Conservation (phyloP, 2,888 invertebrate species). For the Pogonocherus hispidulus region DNA sequence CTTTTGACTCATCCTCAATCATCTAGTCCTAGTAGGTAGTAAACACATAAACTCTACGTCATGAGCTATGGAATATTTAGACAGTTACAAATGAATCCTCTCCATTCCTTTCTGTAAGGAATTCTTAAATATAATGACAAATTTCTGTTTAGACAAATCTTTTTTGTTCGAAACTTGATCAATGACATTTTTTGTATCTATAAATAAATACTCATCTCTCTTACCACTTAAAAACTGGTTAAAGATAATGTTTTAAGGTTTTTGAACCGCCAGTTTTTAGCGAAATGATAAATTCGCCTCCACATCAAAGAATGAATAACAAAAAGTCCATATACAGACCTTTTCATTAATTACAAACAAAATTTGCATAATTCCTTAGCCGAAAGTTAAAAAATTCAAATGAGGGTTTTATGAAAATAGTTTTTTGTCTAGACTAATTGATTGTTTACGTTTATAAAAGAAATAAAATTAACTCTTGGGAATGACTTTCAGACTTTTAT, state of each 20-base stretch:
- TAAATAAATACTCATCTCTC: no score
- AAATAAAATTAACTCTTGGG: not conserved
- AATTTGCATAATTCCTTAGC: not conserved
- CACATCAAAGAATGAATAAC: not conserved
- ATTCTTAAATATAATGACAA: no score
- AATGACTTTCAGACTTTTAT: not conserved
- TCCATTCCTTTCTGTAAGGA: no score
- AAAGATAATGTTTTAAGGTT: not conserved
- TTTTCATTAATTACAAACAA: not conserved
- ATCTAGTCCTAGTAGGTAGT: no score
- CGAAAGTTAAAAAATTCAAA: not conserved
- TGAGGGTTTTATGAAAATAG: not conserved
- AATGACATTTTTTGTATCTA: no score
- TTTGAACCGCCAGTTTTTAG: not conserved
- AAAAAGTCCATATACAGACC: not conserved
- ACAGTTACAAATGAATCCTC: no score
- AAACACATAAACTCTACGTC: no score
- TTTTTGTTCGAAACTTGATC: no score
- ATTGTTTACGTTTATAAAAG: not conserved
- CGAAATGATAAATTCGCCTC: not conserved
- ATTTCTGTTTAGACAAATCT: no score
- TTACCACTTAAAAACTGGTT: not conserved
- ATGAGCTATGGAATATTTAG: no score
- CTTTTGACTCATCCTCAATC: no score
- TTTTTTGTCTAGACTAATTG: conserved; percentile 9